Evolutionary conservation across 2,888 invertebrate species (phyloP).

Genomic region (Metallyticus violacea): DNA sequence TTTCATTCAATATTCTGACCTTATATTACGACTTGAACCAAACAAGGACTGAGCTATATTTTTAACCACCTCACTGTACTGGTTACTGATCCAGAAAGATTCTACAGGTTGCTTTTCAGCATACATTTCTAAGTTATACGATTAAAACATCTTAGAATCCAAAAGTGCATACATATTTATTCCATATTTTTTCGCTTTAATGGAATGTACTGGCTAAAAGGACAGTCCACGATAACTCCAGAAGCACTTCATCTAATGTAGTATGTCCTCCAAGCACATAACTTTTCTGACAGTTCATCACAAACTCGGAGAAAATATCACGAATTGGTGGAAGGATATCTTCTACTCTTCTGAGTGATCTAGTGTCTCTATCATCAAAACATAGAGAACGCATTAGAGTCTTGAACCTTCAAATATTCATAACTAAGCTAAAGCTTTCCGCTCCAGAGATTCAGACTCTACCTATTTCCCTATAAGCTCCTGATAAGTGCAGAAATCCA

Average conservation of each 20-base stretch:
- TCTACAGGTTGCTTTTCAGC: slow-evolving; percentile 35
- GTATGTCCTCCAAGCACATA: slow-evolving; percentile 31
- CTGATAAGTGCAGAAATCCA: slow-evolving; percentile 41
- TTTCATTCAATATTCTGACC: slow-evolving; percentile 29
- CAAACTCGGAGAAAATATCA: slow-evolving; percentile 34
- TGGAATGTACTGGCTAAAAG: slow-evolving; percentile 30
- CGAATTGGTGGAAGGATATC: slow-evolving; percentile 38
- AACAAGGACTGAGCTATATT: slow-evolving; percentile 31
- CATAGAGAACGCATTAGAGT: slow-evolving; percentile 23
- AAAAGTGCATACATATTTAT: slow-evolving; percentile 38
- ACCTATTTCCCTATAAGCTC: slow-evolving; percentile 36
- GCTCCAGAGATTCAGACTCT: slow-evolving; percentile 37
- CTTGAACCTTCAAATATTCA: slow-evolving; percentile 38
- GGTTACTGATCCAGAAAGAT: slow-evolving; percentile 34
- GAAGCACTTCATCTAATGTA: slow-evolving; percentile 12
- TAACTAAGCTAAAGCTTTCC: slow-evolving; percentile 37
- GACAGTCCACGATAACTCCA: slow-evolving; percentile 35
- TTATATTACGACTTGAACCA: slow-evolving; percentile 28
- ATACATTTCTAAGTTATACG: slow-evolving; percentile 35
- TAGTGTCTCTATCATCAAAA: not conserved
- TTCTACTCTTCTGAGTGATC: slow-evolving; percentile 21
- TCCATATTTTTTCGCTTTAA: not conserved
- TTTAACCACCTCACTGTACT: slow-evolving; percentile 33
- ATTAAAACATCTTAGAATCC: slow-evolving; percentile 31
- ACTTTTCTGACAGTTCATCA: slow-evolving; percentile 38